Evolutionary conservation across 2,888 invertebrate species (phyloP).

Genomic region (Autographa pulchrina): DNA sequence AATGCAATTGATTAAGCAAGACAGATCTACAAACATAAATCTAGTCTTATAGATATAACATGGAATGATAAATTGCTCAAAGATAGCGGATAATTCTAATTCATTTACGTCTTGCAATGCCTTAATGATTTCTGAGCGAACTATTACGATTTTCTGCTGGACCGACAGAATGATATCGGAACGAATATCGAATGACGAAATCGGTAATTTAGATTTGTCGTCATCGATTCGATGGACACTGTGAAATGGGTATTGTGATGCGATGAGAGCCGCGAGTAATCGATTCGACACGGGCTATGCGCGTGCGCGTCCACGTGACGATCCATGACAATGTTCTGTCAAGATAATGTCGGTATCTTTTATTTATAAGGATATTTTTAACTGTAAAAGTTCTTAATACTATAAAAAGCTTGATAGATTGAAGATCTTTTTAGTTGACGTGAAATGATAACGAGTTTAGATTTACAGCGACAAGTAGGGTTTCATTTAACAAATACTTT

Average conservation of each 20-base stretch:
- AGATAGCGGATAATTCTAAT: slow-evolving; percentile 62
- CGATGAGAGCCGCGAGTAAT: slow-evolving; percentile 77
- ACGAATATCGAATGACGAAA: slow-evolving; percentile 84
- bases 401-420: neutral
- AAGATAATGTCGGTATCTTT: slow-evolving; percentile 35
- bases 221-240: slow-evolving; percentile 74
- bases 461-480: no score
- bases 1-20: slow-evolving; percentile 15
- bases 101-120: slow-evolving; percentile 64
- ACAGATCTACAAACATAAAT: slow-evolving; percentile 33
- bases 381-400: slow-evolving; percentile 7
- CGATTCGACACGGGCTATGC: slow-evolving; percentile 79
- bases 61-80: slow-evolving; percentile 49
- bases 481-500: no score
- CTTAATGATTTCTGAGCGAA: slow-evolving; percentile 66
- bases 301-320: slow-evolving; percentile 75
- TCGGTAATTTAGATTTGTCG: slow-evolving; percentile 83
- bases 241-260: slow-evolving; percentile 80
- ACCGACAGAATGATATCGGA: slow-evolving; percentile 82
- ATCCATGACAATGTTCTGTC: slow-evolving; percentile 44
- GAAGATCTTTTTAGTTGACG: no score
- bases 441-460: no score
- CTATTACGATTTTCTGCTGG: slow-evolving; percentile 75
- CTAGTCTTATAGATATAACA: slow-evolving; percentile 26
- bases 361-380: slow-evolving; percentile 23